A percentile compares a stretch with the other conserved stretches of the same genome.
phyloP scores from a whole-genome alignment of 2,113 vertebrate genomes.

The Bos indicus region DNA sequence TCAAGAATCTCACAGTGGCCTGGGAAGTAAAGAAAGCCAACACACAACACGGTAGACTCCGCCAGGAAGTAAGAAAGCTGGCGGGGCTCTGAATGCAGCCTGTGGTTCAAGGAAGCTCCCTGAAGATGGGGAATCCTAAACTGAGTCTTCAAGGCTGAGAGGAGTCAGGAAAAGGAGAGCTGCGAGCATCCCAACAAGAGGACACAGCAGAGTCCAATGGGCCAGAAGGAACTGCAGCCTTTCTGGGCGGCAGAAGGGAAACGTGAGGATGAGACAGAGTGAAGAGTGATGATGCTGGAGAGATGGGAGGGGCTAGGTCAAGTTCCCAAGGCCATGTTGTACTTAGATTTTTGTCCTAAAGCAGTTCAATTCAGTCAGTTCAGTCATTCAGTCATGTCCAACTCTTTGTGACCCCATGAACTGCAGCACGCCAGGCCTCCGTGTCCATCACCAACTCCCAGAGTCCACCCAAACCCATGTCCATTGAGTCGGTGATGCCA shows the following conservation, averaged over 20 bases:
- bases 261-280: neutral
- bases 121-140: fast-evolving
- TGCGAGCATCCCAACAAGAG: neutral
- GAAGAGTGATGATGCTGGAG: neutral
- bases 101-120: neutral
- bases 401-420: too few relatives aligned
- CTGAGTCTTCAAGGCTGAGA: neutral
- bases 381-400: too few relatives aligned
- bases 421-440: fast-evolving
- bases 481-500: too few relatives aligned
- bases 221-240: fast-evolving
- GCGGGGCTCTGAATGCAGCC: fast-evolving
- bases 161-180: neutral
- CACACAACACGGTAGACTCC: neutral
- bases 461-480: too few relatives aligned
- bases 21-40: neutral
- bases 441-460: too few relatives aligned
- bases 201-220: neutral
- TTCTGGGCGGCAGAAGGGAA: neutral
- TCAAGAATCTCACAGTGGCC: neutral
- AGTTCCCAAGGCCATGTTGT: neutral
- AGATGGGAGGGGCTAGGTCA: neutral
- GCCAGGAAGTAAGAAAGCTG: neutral
- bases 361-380: neutral
- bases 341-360: neutral